A percentile compares a stretch with the other conserved stretches of the same genome.
Conservation (phyloP, 2,113 vertebrate genomes). For the human (Homo sapiens) region GRCh38 chr2:32511501-32512000, state of each 20-base stretch:
- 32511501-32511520: too few species aligned
- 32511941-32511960: neutral
- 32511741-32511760: neutral
- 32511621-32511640: neutral
- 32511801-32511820: neutral
- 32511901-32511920: neutral
- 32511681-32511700: neutral
- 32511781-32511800: neutral
- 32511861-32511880: slow-evolving; percentile 5
- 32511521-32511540: too few species aligned
- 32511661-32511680: neutral
- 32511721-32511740: neutral
- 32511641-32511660: neutral
- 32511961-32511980: neutral
- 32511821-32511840: neutral
- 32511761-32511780: neutral
- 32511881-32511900: neutral
- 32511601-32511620: too few species aligned
- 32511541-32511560: too few species aligned
- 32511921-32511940: neutral
- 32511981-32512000: neutral
- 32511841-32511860: neutral
- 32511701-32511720: neutral
- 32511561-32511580: too few species aligned
- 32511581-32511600: too few species aligned